phyloP scores from a whole-genome alignment of 2,888 invertebrate species.

The Amphimallon solstitiale region DNA sequence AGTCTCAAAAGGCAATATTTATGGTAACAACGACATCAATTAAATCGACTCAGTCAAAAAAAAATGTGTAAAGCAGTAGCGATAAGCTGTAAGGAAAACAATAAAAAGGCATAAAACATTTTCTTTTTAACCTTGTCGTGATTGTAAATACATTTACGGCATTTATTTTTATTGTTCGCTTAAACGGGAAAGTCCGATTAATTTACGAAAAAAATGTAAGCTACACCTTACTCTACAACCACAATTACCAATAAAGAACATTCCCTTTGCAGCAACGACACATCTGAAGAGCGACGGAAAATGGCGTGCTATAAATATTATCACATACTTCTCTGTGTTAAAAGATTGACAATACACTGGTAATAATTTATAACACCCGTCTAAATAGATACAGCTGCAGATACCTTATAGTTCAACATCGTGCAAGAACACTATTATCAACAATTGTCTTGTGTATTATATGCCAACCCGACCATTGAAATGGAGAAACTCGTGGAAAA shows the following conservation, averaged over 20 bases:
- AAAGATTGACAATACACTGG: constrained; percentile 33
- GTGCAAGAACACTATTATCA: constrained; percentile 20
- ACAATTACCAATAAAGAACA: constrained; percentile 20
- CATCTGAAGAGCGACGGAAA: constrained; percentile 2
- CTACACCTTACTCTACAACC: constrained; percentile 8
- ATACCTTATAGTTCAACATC: constrained; percentile 38
- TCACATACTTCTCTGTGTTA: neutral
- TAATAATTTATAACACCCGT: constrained; percentile 34
- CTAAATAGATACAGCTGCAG: constrained; percentile 20
- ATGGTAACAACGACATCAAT: too few relatives aligned
- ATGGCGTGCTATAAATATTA: constrained; percentile 34
- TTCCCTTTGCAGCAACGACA: neutral
- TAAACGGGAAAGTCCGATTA: constrained; percentile 1
- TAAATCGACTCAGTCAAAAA: too few relatives aligned
- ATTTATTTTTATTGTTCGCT: constrained; percentile 4
- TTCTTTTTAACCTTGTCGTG: neutral
- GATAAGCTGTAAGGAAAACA: too few relatives aligned
- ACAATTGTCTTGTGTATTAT: constrained; percentile 2
- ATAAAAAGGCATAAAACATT: too few relatives aligned
- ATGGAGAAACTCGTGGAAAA: too few relatives aligned
- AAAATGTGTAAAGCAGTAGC: too few relatives aligned
- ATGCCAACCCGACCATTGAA: too few relatives aligned
- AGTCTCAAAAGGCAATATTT: too few relatives aligned
- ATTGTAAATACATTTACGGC: neutral
- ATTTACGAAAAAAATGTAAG: constrained; percentile 4